Percentiles rank a stretch among this genome's conserved stretches.
Conservation (phyloP, 2,888 invertebrate species). For the Orchesella flavescens region DNA sequence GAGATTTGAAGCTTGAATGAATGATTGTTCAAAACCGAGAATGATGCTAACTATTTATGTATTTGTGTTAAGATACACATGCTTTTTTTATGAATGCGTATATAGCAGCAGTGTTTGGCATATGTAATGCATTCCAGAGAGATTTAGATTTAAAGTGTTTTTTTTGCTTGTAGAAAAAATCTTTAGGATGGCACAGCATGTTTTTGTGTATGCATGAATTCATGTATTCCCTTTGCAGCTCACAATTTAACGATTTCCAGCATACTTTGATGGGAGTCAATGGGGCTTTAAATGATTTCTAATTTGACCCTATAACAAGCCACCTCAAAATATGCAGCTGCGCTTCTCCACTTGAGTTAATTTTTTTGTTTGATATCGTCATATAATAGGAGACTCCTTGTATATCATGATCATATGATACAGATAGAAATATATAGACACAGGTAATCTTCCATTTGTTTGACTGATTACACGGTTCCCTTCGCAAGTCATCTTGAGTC, state of each 20-base stretch:
- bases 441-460: conserved; percentile 12
- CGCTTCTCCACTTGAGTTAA: conserved; percentile 57
- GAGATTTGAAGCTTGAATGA: conserved; percentile 20
- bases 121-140: conserved; percentile 14
- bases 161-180: not conserved
- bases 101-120: not conserved
- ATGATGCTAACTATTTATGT: not conserved
- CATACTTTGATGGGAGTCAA: conserved; percentile 46
- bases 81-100: conserved; percentile 9
- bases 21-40: conserved; percentile 27
- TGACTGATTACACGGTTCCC: conserved; percentile 36
- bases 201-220: not conserved
- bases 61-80: conserved; percentile 13
- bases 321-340: conserved; percentile 60
- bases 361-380: conserved; percentile 20
- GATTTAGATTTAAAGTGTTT: conserved; percentile 3
- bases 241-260: conserved; percentile 16
- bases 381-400: too few relatives aligned
- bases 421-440: conserved; percentile 8
- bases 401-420: conserved; percentile 56
- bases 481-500: conserved; percentile 50
- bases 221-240: not conserved
- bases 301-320: conserved; percentile 63
- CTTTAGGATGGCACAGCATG: not conserved
- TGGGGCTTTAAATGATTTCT: conserved; percentile 61